Evolutionary conservation across 2,888 invertebrate species (phyloP).

Genomic region (Pterobdella sp.): DNA sequence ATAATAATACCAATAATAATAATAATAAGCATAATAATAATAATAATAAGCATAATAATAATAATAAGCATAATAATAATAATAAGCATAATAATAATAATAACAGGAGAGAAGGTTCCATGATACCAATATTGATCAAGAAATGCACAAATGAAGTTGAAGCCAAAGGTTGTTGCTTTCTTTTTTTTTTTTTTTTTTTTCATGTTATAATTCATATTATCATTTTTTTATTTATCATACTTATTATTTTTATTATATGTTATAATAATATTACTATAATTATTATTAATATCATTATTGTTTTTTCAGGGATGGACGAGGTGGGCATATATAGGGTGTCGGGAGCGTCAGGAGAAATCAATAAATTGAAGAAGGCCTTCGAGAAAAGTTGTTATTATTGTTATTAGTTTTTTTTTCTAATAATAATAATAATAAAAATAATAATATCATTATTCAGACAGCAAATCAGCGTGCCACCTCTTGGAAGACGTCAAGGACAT

Average conservation of each 20-base stretch:
- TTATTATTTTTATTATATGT: background rate
- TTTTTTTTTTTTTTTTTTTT: too few species aligned
- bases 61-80: too few species aligned
- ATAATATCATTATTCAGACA: background rate
- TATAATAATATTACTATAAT: background rate
- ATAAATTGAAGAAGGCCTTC: conserved; percentile 78
- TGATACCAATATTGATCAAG: conserved; percentile 74
- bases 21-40: too few species aligned
- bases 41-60: too few species aligned
- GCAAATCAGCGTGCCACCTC: background rate
- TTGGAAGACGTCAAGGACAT: background rate
- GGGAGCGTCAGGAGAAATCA: conserved; percentile 82
- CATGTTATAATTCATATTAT: conserved; percentile 2
- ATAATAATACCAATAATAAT: too few species aligned
- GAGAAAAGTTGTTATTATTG: conserved; percentile 73
- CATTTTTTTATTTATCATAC: background rate
- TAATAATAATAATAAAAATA: background rate
- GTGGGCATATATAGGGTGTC: conserved; percentile 88
- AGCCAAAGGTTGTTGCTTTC: conserved; percentile 64
- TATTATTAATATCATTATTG: background rate
- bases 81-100: too few species aligned
- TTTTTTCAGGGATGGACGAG: conserved; percentile 62
- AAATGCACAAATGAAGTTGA: conserved; percentile 87
- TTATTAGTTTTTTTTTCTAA: background rate
- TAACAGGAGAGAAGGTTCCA: conserved; percentile 42